Percentiles rank a stretch among this genome's conserved stretches.
Evolutionary conservation across 2,888 invertebrate species (phyloP).

Genomic region (Drosophila paramelanica): DNA sequence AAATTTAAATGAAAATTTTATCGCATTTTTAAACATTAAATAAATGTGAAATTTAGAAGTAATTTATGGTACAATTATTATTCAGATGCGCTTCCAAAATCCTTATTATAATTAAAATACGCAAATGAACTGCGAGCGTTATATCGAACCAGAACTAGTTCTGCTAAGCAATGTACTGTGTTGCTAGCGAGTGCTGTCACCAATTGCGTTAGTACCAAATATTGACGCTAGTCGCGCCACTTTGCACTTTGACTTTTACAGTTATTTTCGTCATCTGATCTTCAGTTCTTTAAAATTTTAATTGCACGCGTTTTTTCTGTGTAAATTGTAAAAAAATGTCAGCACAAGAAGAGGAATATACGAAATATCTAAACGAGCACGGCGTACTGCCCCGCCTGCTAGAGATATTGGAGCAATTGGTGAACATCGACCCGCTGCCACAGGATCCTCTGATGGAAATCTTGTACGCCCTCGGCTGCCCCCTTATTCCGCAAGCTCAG

Average conservation of each 20-base stretch:
- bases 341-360: constrained; percentile 36
- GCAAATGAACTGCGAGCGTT: neutral
- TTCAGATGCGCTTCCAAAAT: too few species aligned
- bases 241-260: constrained; percentile 21
- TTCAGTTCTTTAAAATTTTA: neutral
- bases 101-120: too few species aligned
- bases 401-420: constrained; percentile 48
- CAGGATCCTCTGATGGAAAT: constrained; percentile 55
- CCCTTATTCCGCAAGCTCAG: constrained; percentile 61
- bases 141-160: neutral
- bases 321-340: constrained; percentile 36
- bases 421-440: constrained; percentile 42
- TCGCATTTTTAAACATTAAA: too few species aligned
- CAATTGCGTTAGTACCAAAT: constrained; percentile 2
- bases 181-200: constrained; percentile 13
- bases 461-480: constrained; percentile 56
- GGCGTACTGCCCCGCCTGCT: constrained; percentile 49
- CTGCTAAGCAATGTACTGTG: neutral
- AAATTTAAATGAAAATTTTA: too few species aligned
- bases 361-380: constrained; percentile 38
- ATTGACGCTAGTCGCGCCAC: constrained; percentile 19
- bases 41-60: too few species aligned
- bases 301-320: constrained; percentile 13
- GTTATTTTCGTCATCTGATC: constrained; percentile 40
- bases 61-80: neutral